Base-by-base conservation (phyloP, 2,888 invertebrate genomes). In the Miltochrista miniata region DNA sequence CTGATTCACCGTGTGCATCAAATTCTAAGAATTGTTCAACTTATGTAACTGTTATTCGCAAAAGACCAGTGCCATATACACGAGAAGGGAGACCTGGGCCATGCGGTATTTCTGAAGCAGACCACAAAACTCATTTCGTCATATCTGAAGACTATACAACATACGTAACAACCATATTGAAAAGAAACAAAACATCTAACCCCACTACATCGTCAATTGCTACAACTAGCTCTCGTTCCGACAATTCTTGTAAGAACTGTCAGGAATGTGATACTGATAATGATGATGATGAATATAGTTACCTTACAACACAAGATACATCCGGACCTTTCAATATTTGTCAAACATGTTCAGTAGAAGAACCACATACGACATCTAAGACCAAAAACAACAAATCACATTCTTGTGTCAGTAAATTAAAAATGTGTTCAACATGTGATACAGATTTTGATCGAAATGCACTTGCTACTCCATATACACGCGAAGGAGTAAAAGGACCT, bases 21-120 rank as follows among this genome's bases (percentile, higher is more conserved):
- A 40, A 12, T 13, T 24, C 4, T 9, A 43, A 12, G 24, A 34
- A 43, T 10, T 35, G 34, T 35, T 44, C 24, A 13, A 35, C 44
- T 13, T 44, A 24, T 10, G 24, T 35, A 1, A 43, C 34, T 34
- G 34, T 43, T 24, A 35, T 35, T 35, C 34, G 24, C 8, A 18
- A 24, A 24, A 34, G 13, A 35, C 47, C 40, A 9, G 1, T 15
- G 13, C 13, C 39, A 29, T 39, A 39, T 39, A 42, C 38, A 29
- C 14, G 36, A 42, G 45, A 51, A 18, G 41, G 39, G n/a, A 15
- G 36, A 12, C 37, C 41, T 3, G 37, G 31, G 0, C 41, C 51
- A 0, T 41, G 30, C 42, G 41, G 37, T 31, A 7, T 48, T 1
- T 12, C 29, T 15, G 30, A 35, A 0, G 8, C 13, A 13, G n/a